Percentiles rank a stretch among this genome's conserved stretches.
Conservation (phyloP, 2,113 vertebrate species). For the Pseudorasbora parva region DNA sequence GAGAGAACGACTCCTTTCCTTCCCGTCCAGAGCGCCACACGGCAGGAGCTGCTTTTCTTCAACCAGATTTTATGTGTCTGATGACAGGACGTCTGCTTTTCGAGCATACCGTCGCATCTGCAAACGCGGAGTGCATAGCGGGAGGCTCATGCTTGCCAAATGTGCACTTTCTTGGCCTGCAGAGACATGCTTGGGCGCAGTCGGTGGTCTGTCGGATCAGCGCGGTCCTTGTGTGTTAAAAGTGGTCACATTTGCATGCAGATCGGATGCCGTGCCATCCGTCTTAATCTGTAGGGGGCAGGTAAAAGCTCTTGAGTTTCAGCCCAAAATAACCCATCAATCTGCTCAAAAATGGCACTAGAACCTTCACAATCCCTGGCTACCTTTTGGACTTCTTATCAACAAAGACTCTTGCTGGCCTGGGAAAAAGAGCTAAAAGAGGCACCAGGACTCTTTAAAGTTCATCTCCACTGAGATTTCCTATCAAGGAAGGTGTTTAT, state of each 20-base stretch:
- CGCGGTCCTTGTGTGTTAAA: slow-evolving; percentile 44
- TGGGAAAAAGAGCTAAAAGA: slow-evolving; percentile 62
- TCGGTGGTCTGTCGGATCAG: slow-evolving; percentile 65
- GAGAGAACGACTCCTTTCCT: slow-evolving; percentile 36
- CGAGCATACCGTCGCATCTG: not conserved
- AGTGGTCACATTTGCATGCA: slow-evolving; percentile 45
- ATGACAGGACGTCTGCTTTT: slow-evolving; percentile 34
- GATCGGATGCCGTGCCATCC: slow-evolving; percentile 49
- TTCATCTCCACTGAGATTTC: slow-evolving; percentile 54
- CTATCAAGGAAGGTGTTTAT: slow-evolving; percentile 54
- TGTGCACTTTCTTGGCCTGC: slow-evolving; percentile 69
- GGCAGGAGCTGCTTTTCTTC: slow-evolving; percentile 40
- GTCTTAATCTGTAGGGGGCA: slow-evolving; percentile 48
- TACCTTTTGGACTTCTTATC: slow-evolving; percentile 61
- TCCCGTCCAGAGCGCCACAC: slow-evolving; percentile 27
- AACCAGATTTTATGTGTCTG: slow-evolving; percentile 44
- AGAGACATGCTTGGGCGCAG: slow-evolving; percentile 67
- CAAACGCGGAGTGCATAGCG: not conserved
- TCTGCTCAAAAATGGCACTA: slow-evolving; percentile 25
- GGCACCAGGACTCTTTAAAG: slow-evolving; percentile 60
- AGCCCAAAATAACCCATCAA: slow-evolving; percentile 8
- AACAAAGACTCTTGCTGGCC: slow-evolving; percentile 57
- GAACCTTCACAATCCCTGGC: slow-evolving; percentile 51
- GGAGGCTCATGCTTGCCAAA: slow-evolving; percentile 60
- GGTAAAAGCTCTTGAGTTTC: slow-evolving; percentile 24